Conservation (phyloP, 2,888 invertebrate genomes). For the Theretra japonica region DNA sequence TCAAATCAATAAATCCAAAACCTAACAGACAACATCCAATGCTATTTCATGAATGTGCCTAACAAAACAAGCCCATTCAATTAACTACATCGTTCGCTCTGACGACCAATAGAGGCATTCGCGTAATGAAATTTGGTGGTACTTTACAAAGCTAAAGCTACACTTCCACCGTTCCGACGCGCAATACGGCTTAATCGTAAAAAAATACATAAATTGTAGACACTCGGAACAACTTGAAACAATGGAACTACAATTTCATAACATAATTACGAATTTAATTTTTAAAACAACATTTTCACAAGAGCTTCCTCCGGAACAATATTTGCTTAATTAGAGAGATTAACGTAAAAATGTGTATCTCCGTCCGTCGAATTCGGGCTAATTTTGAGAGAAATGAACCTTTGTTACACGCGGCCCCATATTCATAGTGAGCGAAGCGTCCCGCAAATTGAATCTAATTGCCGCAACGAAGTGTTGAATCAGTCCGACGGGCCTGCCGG, state of each 20-base stretch:
- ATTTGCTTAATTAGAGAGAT: conserved; percentile 52
- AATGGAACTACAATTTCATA: neutral
- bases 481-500: conserved; percentile 67
- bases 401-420: conserved; percentile 69
- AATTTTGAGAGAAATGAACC: conserved; percentile 70
- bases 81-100: conserved; percentile 57
- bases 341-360: conserved; percentile 54
- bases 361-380: conserved; percentile 54
- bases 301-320: conserved; percentile 49
- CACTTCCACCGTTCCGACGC: neutral
- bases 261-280: conserved; percentile 2
- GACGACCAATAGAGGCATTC: conserved; percentile 62
- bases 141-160: conserved; percentile 22
- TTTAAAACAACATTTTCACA: conserved; percentile 22
- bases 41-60: conserved; percentile 57
- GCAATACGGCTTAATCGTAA: neutral
- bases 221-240: neutral
- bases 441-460: conserved; percentile 82
- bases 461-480: conserved; percentile 83
- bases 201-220: neutral
- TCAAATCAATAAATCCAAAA: conserved; percentile 25
- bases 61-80: conserved; percentile 69
- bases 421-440: conserved; percentile 68
- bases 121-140: conserved; percentile 55
- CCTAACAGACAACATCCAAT: conserved; percentile 24